Evolutionary conservation across 2,113 vertebrate genomes (phyloP).

Genomic region (Pluvialis apricaria): DNA sequence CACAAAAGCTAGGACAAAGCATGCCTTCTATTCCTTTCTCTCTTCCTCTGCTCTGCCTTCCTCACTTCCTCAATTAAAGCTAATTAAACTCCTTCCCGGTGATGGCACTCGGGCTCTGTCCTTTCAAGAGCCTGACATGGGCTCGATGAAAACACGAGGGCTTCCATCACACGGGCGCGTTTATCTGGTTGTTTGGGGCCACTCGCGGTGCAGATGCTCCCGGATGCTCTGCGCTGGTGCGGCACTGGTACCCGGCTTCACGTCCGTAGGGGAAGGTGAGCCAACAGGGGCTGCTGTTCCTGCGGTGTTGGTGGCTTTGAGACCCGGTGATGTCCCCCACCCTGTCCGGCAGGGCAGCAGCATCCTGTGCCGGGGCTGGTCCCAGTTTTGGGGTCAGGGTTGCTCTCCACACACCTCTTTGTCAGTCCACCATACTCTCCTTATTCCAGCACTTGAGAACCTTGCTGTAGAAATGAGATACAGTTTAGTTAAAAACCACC

Average conservation of each 20-base stretch:
- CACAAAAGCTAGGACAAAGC: not conserved
- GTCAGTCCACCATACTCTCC: not conserved
- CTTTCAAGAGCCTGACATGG: not conserved
- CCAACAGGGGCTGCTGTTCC: not conserved
- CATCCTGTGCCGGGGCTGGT: not conserved
- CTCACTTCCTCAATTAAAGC: not conserved
- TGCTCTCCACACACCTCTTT: not conserved
- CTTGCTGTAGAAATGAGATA: not conserved
- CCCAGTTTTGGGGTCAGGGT: not conserved
- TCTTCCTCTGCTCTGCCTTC: not conserved
- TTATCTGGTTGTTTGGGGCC: not conserved
- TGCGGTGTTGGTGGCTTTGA: not conserved
- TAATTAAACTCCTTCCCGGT: not conserved
- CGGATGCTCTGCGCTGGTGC: fast-evolving
- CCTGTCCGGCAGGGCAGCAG: not conserved
- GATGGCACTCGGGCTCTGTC: not conserved
- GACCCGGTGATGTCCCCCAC: not conserved
- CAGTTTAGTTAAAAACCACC: not conserved
- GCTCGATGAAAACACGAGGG: fast-evolving
- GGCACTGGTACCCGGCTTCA: not conserved
- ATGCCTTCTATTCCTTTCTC: not conserved
- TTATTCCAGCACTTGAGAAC: not conserved
- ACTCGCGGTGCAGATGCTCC: fast-evolving
- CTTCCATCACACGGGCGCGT: fast-evolving
- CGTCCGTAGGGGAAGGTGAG: fast-evolving